These are phyloP conservation scores for Cydia splendana DNA, from an alignment of 1,140 invertebrate genomes.

Conservation along the genomic window DNA sequence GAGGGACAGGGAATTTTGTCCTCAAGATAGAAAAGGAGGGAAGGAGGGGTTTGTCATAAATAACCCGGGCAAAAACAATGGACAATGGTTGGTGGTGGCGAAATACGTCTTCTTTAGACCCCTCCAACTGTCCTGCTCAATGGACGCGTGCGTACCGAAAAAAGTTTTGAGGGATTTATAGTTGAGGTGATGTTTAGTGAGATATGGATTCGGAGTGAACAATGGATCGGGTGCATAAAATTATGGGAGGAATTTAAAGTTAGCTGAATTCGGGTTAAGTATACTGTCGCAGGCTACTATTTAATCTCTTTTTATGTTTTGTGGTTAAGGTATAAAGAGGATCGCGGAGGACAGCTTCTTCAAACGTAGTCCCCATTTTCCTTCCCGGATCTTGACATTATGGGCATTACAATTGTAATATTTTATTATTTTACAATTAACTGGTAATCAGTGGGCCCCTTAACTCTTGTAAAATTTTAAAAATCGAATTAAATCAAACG, in stretches of 20 bases:
- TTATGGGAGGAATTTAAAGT: background rate
- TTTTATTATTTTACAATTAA: too few species aligned
- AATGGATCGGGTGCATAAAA: background rate
- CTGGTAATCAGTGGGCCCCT: too few species aligned
- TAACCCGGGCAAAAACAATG: constrained; percentile 77
- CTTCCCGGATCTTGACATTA: too few species aligned
- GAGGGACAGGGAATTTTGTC: constrained; percentile 41
- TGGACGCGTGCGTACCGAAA: constrained; percentile 65
- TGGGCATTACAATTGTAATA: too few species aligned
- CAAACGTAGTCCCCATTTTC: too few species aligned
- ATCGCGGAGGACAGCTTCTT: too few species aligned
- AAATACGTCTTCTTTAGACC: constrained; percentile 77
- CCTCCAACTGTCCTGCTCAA: constrained; percentile 32
- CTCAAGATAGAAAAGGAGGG: constrained; percentile 49
- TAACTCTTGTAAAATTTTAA: too few species aligned
- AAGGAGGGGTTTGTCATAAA: constrained; percentile 72
- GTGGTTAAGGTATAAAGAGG: too few species aligned
- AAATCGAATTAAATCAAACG: too few species aligned
- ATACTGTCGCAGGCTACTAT: background rate
- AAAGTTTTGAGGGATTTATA: constrained; percentile 29
- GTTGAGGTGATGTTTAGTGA: constrained; percentile 16
- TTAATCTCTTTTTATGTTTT: too few species aligned
- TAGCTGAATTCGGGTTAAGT: background rate
- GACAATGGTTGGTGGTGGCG: constrained; percentile 75
- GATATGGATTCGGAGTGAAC: background rate